Evolutionary conservation across 2,797 vertebrate species (phyloP).

Genomic region (Protosalanx chinensis): DNA sequence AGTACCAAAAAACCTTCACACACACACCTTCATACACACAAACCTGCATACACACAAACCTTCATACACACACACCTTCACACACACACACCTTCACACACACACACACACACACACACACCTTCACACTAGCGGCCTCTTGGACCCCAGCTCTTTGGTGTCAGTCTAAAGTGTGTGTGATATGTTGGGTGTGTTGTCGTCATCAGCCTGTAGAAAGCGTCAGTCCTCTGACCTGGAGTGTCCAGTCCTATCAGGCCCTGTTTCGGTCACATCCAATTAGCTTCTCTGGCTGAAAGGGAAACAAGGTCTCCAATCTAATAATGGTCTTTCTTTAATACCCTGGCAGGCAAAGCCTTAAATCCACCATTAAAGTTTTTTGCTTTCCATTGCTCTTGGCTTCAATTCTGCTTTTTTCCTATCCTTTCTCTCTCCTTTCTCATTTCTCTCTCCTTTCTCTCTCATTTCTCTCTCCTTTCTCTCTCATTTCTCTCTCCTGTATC

Average conservation of each 20-base stretch:
- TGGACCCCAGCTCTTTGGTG: too few species aligned
- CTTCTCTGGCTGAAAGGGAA: constrained; percentile 35
- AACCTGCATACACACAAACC: not conserved
- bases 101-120: not conserved
- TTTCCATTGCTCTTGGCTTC: not conserved
- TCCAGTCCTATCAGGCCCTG: constrained; percentile 31
- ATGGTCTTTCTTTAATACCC: constrained; percentile 32
- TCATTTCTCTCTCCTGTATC: constrained; percentile 2
- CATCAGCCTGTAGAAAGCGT: not conserved
- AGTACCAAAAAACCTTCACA: not conserved
- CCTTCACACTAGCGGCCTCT: too few species aligned
- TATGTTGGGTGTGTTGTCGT: not conserved
- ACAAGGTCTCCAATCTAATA: constrained; percentile 47
- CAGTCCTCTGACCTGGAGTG: constrained; percentile 26
- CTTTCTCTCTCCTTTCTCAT: not conserved
- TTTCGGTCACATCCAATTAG: constrained; percentile 67
- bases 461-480: constrained; percentile 8
- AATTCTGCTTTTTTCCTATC: not conserved
- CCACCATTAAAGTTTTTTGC: constrained; percentile 51
- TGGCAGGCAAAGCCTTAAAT: constrained; percentile 44
- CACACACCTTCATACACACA: not conserved
- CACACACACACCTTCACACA: not conserved
- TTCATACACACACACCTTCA: too few species aligned
- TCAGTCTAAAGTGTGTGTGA: not conserved
- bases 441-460: not conserved